A percentile compares a stretch with the other conserved stretches of the same genome.
phyloP scores from a whole-genome alignment of 2,797 vertebrate genomes.

The Platalea minor region DNA sequence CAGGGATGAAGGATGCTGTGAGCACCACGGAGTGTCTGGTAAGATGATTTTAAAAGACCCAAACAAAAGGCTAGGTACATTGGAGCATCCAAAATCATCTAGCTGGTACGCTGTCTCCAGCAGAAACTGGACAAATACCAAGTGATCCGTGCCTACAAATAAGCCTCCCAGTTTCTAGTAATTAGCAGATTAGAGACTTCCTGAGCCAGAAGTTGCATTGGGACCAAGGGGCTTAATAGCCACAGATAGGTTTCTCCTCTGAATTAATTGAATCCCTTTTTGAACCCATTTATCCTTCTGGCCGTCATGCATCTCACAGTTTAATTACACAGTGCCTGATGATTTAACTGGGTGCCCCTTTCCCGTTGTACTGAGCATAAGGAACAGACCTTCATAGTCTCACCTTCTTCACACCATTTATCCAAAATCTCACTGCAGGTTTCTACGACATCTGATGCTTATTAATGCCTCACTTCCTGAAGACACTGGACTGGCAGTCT shows the following conservation, averaged over 20 bases:
- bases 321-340: neutral
- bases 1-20: neutral
- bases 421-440: neutral
- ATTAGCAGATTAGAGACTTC: conserved; percentile 2
- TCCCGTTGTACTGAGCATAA: accelerated
- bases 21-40: accelerated
- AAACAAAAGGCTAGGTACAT: neutral
- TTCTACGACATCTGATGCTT: neutral
- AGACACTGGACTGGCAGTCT: neutral
- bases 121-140: neutral
- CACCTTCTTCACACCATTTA: neutral
- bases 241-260: neutral
- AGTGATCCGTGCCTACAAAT: neutral
- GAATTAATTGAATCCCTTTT: neutral
- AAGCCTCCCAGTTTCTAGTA: neutral
- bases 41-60: neutral
- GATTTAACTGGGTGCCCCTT: neutral
- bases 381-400: neutral
- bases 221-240: neutral
- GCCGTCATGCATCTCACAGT: neutral
- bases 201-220: neutral
- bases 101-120: neutral
- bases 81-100: neutral
- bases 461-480: neutral
- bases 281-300: neutral